Conservation (phyloP, 2,797 vertebrate genomes). For the Acipenser transmontanus region DNA sequence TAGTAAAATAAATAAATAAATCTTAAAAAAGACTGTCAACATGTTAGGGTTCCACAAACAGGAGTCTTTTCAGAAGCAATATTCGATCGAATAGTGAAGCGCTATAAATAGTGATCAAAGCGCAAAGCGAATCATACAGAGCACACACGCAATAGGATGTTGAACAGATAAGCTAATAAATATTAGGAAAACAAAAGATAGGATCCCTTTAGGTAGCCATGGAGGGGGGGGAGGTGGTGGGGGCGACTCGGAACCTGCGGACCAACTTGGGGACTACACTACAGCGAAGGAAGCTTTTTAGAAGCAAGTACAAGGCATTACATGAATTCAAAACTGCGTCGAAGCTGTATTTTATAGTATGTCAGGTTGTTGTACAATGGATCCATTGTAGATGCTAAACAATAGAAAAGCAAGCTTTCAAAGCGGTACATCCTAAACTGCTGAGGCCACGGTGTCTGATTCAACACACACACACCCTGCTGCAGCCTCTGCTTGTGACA, state of each 20-base stretch:
- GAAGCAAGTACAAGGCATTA: too few relatives aligned
- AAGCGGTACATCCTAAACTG: slow-evolving; percentile 9
- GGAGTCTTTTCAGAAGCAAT: neutral
- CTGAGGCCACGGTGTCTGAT: slow-evolving; percentile 13
- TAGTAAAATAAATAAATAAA: neutral
- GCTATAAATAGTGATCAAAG: neutral
- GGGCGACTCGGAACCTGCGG: slow-evolving; percentile 1
- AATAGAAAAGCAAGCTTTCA: slow-evolving; percentile 3
- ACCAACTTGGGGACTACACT: neutral
- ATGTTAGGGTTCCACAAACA: too few relatives aligned
- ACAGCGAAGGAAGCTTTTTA: slow-evolving; percentile 1
- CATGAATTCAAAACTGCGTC: too few relatives aligned
- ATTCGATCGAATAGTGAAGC: neutral
- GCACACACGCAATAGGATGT: too few relatives aligned
- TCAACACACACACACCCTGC: slow-evolving; percentile 10
- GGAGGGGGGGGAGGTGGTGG: too few relatives aligned
- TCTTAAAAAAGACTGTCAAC: neutral
- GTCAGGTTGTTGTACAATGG: slow-evolving; percentile 1
- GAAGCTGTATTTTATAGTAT: neutral
- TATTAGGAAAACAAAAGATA: neutral
- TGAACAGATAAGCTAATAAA: neutral
- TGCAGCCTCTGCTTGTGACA: too few relatives aligned
- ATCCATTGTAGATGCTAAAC: slow-evolving; percentile 15
- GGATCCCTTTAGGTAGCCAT: neutral
- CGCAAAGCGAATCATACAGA: neutral